Evolutionary conservation across 2,888 invertebrate genomes (phyloP).

Genomic region (Drosophila macrospina): DNA sequence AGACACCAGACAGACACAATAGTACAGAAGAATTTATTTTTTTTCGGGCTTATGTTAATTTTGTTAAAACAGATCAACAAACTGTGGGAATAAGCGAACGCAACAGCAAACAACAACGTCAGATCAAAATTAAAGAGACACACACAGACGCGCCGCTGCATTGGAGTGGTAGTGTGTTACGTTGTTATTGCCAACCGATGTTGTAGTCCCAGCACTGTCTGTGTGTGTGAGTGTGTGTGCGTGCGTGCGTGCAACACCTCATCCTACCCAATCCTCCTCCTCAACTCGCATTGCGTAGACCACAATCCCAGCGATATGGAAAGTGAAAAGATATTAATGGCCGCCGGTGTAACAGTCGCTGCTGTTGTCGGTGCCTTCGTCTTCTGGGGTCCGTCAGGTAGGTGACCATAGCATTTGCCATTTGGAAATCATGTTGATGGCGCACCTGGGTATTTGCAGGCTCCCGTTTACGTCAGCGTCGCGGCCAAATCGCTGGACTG

Average conservation of each 20-base stretch:
- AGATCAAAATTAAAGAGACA: too few relatives aligned
- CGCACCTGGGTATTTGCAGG: conserved; percentile 52
- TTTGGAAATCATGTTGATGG: neutral
- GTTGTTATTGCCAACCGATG: conserved; percentile 46
- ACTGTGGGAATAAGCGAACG: conserved; percentile 10
- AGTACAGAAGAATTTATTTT: conserved; percentile 60
- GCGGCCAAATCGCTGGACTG: conserved; percentile 93
- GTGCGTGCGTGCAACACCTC: conserved; percentile 27
- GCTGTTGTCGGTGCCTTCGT: conserved; percentile 94
- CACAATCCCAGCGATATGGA: conserved; percentile 74
- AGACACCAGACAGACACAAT: conserved; percentile 52
- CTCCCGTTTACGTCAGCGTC: conserved; percentile 87
- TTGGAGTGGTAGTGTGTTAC: conserved; percentile 7
- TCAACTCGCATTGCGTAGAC: too few relatives aligned
- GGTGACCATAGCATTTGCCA: conserved; percentile 23
- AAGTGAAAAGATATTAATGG: conserved; percentile 91
- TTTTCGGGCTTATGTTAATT: conserved; percentile 39
- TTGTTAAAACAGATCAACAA: conserved; percentile 25
- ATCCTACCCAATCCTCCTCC: neutral
- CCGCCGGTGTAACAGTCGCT: conserved; percentile 91
- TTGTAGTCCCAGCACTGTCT: conserved; percentile 27
- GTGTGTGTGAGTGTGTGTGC: conserved; percentile 20
- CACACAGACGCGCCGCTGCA: neutral
- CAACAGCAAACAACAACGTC: neutral
- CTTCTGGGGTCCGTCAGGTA: conserved; percentile 89